These are phyloP conservation scores for Aplochiton taeniatus DNA, from an alignment of 2,797 vertebrate species.

Conservation along the genomic window DNA sequence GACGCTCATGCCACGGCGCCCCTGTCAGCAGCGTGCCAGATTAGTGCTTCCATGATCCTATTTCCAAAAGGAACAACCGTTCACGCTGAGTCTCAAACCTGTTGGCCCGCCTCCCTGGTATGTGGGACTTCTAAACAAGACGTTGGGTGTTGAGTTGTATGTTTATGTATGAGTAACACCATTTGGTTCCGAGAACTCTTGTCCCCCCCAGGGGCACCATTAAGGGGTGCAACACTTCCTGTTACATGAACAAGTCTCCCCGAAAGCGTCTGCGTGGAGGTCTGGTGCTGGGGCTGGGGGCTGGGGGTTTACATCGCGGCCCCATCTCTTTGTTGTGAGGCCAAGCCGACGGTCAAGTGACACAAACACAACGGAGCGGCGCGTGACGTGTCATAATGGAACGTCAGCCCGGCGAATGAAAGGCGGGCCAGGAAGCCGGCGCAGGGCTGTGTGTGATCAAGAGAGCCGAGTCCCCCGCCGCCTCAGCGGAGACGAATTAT, in stretches of 20 bases:
- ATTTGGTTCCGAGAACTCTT: conserved; percentile 45
- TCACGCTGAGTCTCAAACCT: conserved; percentile 19
- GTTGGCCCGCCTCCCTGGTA: conserved; percentile 12
- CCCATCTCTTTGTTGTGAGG: conserved; percentile 36
- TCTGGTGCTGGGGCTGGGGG: conserved; percentile 15
- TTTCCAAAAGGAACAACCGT: conserved; percentile 30
- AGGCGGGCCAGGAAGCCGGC: too few species aligned
- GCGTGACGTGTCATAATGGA: background rate
- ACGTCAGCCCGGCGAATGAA: background rate
- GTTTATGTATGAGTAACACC: conserved; percentile 49
- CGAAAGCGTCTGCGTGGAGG: conserved; percentile 27
- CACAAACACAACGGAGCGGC: conserved; percentile 25
- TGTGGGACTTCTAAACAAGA: conserved; percentile 25
- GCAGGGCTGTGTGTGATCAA: too few species aligned
- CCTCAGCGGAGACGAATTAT: too few species aligned
- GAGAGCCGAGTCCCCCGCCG: too few species aligned
- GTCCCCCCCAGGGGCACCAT: conserved; percentile 50
- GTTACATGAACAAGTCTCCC: conserved; percentile 49
- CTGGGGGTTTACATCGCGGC: conserved; percentile 28
- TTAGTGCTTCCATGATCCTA: conserved; percentile 49
- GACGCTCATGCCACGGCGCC: conserved; percentile 14
- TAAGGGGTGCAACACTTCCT: conserved; percentile 51
- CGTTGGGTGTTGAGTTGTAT: conserved; percentile 32
- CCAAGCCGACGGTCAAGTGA: conserved; percentile 24
- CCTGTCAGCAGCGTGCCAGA: conserved; percentile 56